Base-by-base conservation (phyloP, 2,797 vertebrate species). In the Chloroceryle amazona region DNA sequence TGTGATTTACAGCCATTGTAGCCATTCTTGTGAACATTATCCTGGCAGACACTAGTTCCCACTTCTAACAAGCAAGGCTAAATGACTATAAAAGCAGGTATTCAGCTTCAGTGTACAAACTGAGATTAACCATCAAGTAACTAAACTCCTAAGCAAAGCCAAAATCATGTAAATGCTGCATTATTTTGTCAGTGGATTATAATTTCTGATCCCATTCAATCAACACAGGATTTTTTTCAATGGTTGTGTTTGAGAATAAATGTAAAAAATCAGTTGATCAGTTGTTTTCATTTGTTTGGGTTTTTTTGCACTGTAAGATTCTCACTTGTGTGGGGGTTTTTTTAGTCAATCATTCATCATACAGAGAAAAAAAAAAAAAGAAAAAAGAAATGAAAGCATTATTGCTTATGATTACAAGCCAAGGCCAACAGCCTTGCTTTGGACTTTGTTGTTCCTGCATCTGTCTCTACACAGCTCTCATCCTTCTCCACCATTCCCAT, bases 151-250 rank as follows among this genome's bases (percentile, higher is more conserved):
- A 95, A 78, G 49, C n/a, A 63, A 78, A 93, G 21, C 62, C 79
- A 33, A 89, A 86, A 44, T 65, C 54, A 42, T 15, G 58, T 80
- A 86, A 88, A 44, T 81, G 67, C 26, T 41, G 46, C 55, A 44
- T 42, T 68, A 31, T 84, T 94, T 5, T 76, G 96, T 97, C 81
- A 46, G 92, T 86, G 21, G 55, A 15, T 70, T 89, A n/a, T 14
- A 51, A 23, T 55, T 41, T 22, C 72, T 67, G 33, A 54, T 72
- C 20, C 19, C 10, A 42, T 68, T 90, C 80, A 51, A 19, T 79
- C 25, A 66, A 19, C 25, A 70, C 42, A 73, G 54, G 23, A 28
- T 5, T 25, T 87, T 72, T 89, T 90, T 83, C 39, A 75, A 6
- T 39, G 11, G 23, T 39, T 55, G 13, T 67, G 5, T 42, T 91